Conservation (phyloP, 1,140 invertebrate genomes). For the Cepaea nemoralis region DNA sequence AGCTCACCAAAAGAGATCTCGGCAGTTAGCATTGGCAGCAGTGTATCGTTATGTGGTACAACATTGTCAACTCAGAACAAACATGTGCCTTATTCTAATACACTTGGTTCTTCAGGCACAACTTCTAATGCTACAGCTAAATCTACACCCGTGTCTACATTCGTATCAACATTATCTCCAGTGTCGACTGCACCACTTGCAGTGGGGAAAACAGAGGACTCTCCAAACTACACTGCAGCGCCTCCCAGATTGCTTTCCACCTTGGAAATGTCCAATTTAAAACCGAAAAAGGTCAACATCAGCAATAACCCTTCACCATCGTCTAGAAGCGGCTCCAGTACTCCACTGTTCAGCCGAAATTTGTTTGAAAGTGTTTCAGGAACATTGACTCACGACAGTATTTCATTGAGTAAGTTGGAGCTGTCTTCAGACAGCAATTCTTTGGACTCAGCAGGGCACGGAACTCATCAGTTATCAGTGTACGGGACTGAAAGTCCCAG, state of each 20-base stretch:
- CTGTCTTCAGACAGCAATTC: background rate
- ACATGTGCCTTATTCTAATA: conserved; percentile 33
- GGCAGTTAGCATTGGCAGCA: background rate
- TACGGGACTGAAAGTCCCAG: background rate
- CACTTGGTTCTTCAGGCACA: background rate
- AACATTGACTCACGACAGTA: background rate
- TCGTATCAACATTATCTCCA: background rate
- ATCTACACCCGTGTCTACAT: background rate
- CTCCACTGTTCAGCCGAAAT: conserved; percentile 15
- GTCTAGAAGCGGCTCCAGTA: background rate
- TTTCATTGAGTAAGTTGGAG: background rate
- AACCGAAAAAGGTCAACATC: background rate
- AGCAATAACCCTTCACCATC: background rate
- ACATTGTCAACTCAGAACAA: background rate
- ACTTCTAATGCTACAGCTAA: background rate
- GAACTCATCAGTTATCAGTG: background rate
- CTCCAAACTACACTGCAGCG: background rate
- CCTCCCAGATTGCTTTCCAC: background rate
- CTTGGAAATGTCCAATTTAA: background rate
- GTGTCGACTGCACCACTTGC: background rate
- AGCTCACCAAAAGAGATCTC: conserved; percentile 28
- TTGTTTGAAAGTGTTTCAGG: conserved; percentile 38
- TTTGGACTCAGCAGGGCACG: background rate
- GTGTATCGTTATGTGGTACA: background rate
- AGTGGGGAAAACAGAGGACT: background rate